These are phyloP conservation scores for Oreocharis arfaki DNA, from an alignment of 2,113 vertebrate species.

Conservation along the genomic window DNA sequence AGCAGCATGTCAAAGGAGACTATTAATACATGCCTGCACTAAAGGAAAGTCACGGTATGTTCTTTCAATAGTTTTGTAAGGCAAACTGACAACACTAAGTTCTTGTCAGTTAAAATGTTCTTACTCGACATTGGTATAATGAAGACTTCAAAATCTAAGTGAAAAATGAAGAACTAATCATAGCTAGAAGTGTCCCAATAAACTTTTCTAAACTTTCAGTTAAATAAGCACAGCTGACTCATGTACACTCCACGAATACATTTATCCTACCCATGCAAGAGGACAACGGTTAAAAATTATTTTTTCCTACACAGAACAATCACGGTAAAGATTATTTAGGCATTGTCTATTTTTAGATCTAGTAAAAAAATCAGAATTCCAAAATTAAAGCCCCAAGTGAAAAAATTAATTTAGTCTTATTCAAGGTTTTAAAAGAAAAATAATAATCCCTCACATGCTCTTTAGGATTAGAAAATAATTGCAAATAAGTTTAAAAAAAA, in stretches of 20 bases:
- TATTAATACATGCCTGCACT: background rate
- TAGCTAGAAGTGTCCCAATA: background rate
- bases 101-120: background rate
- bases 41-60: background rate
- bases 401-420: background rate
- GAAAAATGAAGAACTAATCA: background rate
- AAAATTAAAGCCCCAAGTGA: background rate
- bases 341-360: background rate
- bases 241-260: background rate
- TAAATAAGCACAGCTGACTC: background rate
- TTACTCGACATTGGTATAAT: background rate
- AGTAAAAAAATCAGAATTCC: background rate
- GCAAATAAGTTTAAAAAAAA: background rate
- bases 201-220: slow-evolving; percentile 27
- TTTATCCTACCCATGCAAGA: background rate
- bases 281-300: background rate
- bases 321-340: background rate
- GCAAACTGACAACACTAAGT: background rate
- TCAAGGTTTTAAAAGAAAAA: background rate
- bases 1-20: background rate
- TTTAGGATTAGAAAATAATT: background rate
- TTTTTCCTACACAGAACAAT: background rate
- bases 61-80: background rate
- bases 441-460: background rate
- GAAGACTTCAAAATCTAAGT: background rate